Evolutionary conservation across 2,888 invertebrate genomes (phyloP).

Genomic region (Aphodius granarius): DNA sequence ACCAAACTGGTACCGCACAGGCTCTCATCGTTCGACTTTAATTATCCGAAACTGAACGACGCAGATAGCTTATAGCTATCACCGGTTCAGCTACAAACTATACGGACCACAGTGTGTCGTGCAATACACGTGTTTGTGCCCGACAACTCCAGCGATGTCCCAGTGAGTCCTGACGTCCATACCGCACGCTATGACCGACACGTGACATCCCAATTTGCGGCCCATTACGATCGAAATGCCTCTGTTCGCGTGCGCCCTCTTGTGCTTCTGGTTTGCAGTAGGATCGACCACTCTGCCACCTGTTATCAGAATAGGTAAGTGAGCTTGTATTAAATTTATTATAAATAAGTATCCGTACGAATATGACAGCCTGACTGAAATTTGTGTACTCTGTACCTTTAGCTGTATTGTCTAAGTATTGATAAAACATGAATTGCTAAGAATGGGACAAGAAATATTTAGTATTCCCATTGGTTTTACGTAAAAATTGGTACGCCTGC

Average conservation of each 20-base stretch:
- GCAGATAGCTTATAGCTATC: constrained; percentile 38
- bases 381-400: too few relatives aligned
- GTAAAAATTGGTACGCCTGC: too few relatives aligned
- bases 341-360: neutral
- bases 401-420: too few relatives aligned
- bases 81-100: neutral
- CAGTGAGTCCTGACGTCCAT: constrained; percentile 24
- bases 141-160: constrained; percentile 21
- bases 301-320: constrained; percentile 67
- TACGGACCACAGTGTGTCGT: neutral
- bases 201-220: constrained; percentile 38
- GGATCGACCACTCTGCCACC: constrained; percentile 60
- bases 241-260: constrained; percentile 32
- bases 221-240: constrained; percentile 37
- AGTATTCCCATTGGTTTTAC: too few relatives aligned
- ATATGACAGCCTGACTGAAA: too few relatives aligned
- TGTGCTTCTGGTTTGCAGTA: constrained; percentile 38
- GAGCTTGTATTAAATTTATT: neutral
- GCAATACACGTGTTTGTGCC: constrained; percentile 30
- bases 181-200: constrained; percentile 35
- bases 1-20: neutral
- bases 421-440: too few relatives aligned
- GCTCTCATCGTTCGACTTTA: constrained; percentile 31
- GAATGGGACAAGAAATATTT: too few relatives aligned
- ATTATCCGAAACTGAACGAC: constrained; percentile 8